Evolutionary conservation across 2,888 invertebrate genomes (phyloP).

Genomic region (Meganola albula): DNA sequence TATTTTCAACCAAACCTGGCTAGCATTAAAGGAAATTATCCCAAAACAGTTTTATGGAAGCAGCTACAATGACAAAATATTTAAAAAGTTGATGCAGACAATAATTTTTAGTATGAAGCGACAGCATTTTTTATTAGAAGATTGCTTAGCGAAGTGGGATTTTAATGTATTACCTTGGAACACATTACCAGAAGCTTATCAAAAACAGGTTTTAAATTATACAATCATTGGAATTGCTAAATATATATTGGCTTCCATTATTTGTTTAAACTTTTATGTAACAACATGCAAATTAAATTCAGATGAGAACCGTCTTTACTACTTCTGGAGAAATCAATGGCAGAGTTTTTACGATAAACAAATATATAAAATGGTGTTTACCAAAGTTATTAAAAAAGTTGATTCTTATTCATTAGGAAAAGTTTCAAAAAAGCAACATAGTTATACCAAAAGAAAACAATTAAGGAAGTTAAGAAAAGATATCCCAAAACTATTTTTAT

Average conservation of each 20-base stretch:
- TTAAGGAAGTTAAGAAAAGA: constrained; percentile 42
- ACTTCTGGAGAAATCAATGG: constrained; percentile 64
- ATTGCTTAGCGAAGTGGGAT: constrained; percentile 50
- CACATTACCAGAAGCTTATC: constrained; percentile 13
- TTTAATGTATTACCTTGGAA: constrained; percentile 43
- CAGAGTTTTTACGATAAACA: constrained; percentile 64
- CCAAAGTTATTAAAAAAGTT: constrained; percentile 45
- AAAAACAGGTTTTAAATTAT: constrained; percentile 32
- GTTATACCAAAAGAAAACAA: constrained; percentile 32
- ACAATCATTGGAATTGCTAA: constrained; percentile 51
- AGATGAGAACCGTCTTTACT: constrained; percentile 64
- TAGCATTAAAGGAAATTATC: constrained; percentile 45
- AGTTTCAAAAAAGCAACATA: constrained; percentile 37
- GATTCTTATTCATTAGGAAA: constrained; percentile 43
- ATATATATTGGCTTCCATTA: constrained; percentile 52
- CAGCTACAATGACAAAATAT: constrained; percentile 49
- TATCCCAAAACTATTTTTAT: constrained; percentile 57
- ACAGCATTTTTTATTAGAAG: constrained; percentile 45
- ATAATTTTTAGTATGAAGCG: constrained; percentile 59
- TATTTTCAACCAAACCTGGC: constrained; percentile 42
- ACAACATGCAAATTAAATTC: constrained; percentile 60
- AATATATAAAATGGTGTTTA: constrained; percentile 47
- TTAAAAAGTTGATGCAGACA: constrained; percentile 40
- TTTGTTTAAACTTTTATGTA: constrained; percentile 62
- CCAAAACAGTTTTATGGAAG: constrained; percentile 50